A percentile compares a stretch with the other conserved stretches of the same genome.
Evolutionary conservation across 1,140 invertebrate genomes (phyloP).

Genomic region (Akabosia matsudoensis): DNA sequence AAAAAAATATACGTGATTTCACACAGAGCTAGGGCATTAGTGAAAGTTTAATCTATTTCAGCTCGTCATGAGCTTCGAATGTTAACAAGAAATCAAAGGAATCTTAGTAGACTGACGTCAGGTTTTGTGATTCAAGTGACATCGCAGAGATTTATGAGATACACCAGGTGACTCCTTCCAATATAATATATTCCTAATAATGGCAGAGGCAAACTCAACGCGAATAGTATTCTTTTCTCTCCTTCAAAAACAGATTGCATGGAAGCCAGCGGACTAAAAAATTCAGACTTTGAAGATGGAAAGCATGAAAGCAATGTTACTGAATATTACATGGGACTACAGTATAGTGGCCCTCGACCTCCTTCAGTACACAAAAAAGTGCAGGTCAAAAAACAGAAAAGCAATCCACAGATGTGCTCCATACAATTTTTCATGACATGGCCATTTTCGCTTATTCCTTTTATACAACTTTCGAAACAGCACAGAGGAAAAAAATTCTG

Average conservation of each 20-base stretch:
- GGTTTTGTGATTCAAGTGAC: background rate
- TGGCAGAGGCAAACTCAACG: too few species aligned
- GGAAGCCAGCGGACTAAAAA: too few species aligned
- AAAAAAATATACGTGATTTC: background rate
- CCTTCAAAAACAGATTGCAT: too few species aligned
- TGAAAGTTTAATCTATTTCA: background rate
- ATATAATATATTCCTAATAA: background rate
- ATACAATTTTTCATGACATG: background rate
- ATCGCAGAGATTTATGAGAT: constrained; percentile 2
- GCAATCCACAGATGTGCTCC: background rate
- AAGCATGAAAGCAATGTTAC: too few species aligned
- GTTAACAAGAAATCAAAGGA: background rate
- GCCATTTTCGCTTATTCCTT: background rate
- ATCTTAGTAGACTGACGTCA: background rate
- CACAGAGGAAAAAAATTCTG: too few species aligned
- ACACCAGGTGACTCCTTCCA: constrained; percentile 8
- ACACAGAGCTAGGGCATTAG: background rate
- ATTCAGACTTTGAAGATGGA: too few species aligned
- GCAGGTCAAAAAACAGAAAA: background rate
- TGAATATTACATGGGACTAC: background rate
- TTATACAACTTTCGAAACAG: background rate
- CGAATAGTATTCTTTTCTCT: too few species aligned
- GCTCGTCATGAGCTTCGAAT: background rate
- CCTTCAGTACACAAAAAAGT: background rate
- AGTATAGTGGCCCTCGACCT: background rate